Evolutionary conservation across 35 echinoderm and acorn worm genomes (phyloP).

Genomic region (Acanthaster planci): DNA sequence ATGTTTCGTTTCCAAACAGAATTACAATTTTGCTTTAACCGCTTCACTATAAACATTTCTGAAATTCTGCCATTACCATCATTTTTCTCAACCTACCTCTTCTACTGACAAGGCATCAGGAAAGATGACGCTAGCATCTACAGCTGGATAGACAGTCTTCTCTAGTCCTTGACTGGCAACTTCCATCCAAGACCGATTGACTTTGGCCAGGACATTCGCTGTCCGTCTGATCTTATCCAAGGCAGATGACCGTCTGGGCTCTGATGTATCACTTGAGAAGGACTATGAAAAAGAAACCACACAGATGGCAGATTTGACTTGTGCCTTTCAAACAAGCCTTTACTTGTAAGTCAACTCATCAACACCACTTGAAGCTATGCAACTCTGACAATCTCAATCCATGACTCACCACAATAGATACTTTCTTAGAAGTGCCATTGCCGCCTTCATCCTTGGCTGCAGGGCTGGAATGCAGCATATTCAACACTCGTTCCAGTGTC

Average conservation of each 20-base stretch:
- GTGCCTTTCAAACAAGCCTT: too few relatives aligned
- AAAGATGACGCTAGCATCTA: conserved; percentile 70
- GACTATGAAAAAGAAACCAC: too few relatives aligned
- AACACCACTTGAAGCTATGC: too few relatives aligned
- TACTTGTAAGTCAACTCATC: too few relatives aligned
- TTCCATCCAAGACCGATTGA: conserved; percentile 72
- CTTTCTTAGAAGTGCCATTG: conserved; percentile 17
- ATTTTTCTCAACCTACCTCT: conserved; percentile 47
- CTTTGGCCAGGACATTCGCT: conserved; percentile 50
- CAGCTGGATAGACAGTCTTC: conserved; percentile 53
- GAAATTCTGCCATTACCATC: too few relatives aligned
- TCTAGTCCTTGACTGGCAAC: conserved; percentile 43
- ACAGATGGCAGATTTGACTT: too few relatives aligned
- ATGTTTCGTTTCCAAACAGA: too few relatives aligned
- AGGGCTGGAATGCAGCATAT: conserved; percentile 68
- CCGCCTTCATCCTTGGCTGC: conserved; percentile 43
- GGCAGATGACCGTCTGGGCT: not conserved
- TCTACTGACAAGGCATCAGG: conserved; percentile 60
- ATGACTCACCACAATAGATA: conserved; percentile 51
- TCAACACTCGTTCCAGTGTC: conserved; percentile 80
- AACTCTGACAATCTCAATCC: not conserved
- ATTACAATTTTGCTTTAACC: too few relatives aligned
- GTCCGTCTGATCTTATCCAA: conserved; percentile 53
- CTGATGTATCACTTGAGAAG: not conserved
- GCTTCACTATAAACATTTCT: too few relatives aligned